Conservation (phyloP, 1,140 invertebrate species). For the Harpegnathos saltator region DNA sequence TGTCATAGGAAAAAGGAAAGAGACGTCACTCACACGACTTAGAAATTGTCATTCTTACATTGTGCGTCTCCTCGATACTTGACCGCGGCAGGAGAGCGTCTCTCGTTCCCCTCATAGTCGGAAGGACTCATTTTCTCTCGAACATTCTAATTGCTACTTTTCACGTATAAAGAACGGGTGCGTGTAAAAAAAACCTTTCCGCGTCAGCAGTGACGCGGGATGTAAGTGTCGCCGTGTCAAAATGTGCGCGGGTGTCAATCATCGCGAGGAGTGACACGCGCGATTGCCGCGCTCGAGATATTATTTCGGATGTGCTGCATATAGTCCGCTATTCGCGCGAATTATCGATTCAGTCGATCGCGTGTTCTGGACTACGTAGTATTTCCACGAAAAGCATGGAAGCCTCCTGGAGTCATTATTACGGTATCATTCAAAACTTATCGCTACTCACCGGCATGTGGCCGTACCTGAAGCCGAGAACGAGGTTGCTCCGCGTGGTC, state of each 20-base stretch:
- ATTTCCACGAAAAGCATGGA: neutral
- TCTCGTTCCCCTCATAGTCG: neutral
- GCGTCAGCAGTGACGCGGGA: no score
- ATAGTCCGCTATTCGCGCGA: no score
- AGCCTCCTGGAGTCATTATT: neutral
- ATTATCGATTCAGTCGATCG: neutral
- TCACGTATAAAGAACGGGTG: neutral
- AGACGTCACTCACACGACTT: no score
- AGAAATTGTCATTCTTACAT: no score
- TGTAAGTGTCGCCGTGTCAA: no score
- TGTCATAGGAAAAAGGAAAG: no score
- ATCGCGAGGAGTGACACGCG: no score
- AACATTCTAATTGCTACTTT: neutral
- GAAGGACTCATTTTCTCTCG: neutral
- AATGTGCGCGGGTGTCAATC: no score
- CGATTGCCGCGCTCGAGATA: no score
- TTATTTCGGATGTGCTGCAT: no score
- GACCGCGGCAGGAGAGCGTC: no score
- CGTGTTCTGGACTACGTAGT: neutral
- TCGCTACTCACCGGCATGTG: slow-evolving; percentile 16
- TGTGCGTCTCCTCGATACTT: no score
- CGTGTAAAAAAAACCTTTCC: neutral
- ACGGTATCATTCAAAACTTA: slow-evolving; percentile 8
- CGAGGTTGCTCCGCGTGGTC: neutral
- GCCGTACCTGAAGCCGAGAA: slow-evolving; percentile 36